A percentile compares a stretch with the other conserved stretches of the same genome.
These are phyloP conservation scores for Pteropus rufus DNA, from an alignment of 2,797 vertebrate species.

Conservation along the genomic window DNA sequence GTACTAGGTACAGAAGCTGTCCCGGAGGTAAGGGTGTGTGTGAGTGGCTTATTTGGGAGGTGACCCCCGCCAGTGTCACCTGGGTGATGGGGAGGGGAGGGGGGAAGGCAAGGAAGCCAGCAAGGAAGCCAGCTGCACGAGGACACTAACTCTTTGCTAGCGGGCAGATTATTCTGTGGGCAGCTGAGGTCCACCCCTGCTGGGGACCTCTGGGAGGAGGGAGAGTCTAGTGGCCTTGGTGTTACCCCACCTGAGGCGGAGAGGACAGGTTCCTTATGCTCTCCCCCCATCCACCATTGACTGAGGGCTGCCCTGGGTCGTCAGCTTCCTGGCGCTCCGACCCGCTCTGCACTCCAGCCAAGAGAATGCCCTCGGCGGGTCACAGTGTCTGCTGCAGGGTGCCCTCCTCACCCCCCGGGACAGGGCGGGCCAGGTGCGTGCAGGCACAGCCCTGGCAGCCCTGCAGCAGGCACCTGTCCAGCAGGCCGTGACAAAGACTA, in stretches of 20 bases:
- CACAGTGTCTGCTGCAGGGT: neutral
- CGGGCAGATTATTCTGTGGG: neutral
- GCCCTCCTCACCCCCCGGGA: neutral
- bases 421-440: no score
- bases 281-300: neutral
- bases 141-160: no score
- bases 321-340: no score
- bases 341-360: neutral
- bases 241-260: neutral
- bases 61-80: fast-evolving
- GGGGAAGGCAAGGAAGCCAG: neutral
- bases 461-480: fast-evolving
- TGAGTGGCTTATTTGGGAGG: neutral
- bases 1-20: neutral
- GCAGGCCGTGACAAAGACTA: neutral
- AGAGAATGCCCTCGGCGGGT: neutral
- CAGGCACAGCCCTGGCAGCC: neutral
- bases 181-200: neutral
- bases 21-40: neutral
- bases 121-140: no score
- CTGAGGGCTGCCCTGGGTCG: neutral
- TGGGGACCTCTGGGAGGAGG: neutral
- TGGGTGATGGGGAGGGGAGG: neutral
- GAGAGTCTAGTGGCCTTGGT: fast-evolving
- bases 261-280: neutral